A percentile compares a stretch with the other conserved stretches of the same genome.
Conservation (phyloP, 92 coral and sea anemone species). For the Siderastrea radians region DNA sequence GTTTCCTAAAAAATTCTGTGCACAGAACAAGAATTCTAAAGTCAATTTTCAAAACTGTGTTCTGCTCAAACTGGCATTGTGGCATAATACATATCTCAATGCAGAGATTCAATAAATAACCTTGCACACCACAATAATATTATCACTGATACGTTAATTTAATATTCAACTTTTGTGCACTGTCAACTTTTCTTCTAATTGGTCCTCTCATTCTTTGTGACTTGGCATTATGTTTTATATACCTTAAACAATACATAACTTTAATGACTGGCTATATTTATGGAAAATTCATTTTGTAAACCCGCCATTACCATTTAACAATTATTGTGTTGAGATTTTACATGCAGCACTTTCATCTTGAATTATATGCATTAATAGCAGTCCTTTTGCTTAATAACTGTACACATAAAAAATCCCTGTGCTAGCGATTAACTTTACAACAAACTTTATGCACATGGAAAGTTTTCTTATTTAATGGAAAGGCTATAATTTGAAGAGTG, state of each 20-base stretch:
- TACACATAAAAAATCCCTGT: no score
- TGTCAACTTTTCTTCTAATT: neutral
- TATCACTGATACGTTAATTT: neutral
- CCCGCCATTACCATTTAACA: neutral
- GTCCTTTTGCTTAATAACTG: neutral
- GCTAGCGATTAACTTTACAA: no score
- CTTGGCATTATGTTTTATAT: neutral
- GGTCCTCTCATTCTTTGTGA: neutral
- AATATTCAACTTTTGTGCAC: neutral
- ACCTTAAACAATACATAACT: neutral
- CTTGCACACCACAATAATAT: slow-evolving; percentile 9
- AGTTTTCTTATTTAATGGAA: no score
- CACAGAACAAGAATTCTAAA: neutral
- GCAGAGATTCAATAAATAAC: slow-evolving; percentile 35
- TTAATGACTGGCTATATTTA: neutral
- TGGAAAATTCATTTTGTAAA: neutral
- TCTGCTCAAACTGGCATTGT: neutral
- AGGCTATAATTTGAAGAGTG: no score
- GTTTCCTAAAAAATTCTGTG: neutral
- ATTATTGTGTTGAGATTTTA: neutral
- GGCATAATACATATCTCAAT: neutral
- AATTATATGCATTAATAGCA: neutral
- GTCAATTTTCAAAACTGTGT: slow-evolving; percentile 21
- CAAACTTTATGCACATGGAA: no score
- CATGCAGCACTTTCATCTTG: neutral